Evolutionary conservation across 2,888 invertebrate species (phyloP), one percentile per base, ranked within the genome.

Genomic region (Noctuana brunneofusca): DNA sequence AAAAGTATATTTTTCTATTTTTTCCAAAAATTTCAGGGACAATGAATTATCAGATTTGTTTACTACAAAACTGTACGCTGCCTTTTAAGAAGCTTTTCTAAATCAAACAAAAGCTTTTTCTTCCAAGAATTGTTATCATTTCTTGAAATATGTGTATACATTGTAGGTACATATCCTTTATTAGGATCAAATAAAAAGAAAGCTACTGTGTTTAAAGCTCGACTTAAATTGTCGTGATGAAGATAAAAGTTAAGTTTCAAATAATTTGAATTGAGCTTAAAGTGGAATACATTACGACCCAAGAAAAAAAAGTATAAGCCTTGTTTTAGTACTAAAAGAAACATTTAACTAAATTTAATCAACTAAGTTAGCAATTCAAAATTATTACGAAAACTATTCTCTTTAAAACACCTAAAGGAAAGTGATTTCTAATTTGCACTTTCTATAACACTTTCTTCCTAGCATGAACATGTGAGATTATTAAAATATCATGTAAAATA

Each of bases 381-480:
- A 38, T 48, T 60, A 60, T 55, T 60, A 60, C n/a, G 60, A 60
- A n/a, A 54, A 60, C 48, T 41, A 22, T 32, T 27, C 48, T 22
- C 18, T 24, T 48, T 54, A 54, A 41, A 49, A 30, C 30, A 58
- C 58, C 69, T 73, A 75, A 79, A 76, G 71, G 82, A 86, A 86
- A 84, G 82, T 79, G 75, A 80, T 80, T 69, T 70, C 69, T 69
- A 74, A 77, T 83, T 82, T 76, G 75, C 78, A 84, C 84, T 87
- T 87, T 87, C 86, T 80, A 80, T 79, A 77, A 76, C 75, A 78
- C 84, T 80, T 78, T 79, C 85, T 87, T 86, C 86, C 83, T 82
- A 81, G 76, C 79, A 78, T 75, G 79, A 79, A 76, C 75, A 75
- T 75, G 76, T 72, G 70, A 78, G 75, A 80, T 70, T 75, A 67